These are phyloP conservation scores for Gymnoscelis rufifasciata DNA, from an alignment of 2,888 invertebrate species.

Conservation along the genomic window DNA sequence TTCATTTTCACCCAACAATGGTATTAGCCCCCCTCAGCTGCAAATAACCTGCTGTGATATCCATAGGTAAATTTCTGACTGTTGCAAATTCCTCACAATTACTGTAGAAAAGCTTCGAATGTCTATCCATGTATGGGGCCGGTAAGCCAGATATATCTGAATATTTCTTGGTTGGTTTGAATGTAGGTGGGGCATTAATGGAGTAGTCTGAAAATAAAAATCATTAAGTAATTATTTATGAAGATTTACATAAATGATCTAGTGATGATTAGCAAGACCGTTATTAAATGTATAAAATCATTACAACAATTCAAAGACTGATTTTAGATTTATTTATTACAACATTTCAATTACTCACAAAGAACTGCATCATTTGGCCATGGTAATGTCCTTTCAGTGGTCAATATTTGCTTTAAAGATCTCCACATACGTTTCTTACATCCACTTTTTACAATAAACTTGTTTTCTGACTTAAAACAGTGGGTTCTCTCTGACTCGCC, in stretches of 20 bases:
- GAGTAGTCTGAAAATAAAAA: constrained; percentile 82
- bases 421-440: constrained; percentile 92
- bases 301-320: no score
- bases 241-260: no score
- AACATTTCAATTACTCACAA: no score
- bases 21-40: constrained; percentile 90
- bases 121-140: constrained; percentile 93
- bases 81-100: constrained; percentile 93
- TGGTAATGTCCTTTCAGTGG: constrained; percentile 86
- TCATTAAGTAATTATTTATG: no score
- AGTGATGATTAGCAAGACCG: no score
- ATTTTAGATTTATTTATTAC: no score
- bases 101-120: constrained; percentile 91
- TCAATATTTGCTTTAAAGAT: constrained; percentile 91
- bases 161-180: constrained; percentile 94
- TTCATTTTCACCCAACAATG: constrained; percentile 79
- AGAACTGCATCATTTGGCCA: constrained; percentile 88
- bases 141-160: constrained; percentile 94
- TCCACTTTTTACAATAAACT: constrained; percentile 77
- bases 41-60: constrained; percentile 93
- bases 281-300: no score
- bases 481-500: constrained; percentile 54
- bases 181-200: constrained; percentile 94
- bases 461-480: constrained; percentile 69
- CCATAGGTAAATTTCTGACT: constrained; percentile 91